These are phyloP conservation scores for Mastomys natalensis DNA, from an alignment of 2,113 vertebrate genomes.

Conservation along the genomic window DNA sequence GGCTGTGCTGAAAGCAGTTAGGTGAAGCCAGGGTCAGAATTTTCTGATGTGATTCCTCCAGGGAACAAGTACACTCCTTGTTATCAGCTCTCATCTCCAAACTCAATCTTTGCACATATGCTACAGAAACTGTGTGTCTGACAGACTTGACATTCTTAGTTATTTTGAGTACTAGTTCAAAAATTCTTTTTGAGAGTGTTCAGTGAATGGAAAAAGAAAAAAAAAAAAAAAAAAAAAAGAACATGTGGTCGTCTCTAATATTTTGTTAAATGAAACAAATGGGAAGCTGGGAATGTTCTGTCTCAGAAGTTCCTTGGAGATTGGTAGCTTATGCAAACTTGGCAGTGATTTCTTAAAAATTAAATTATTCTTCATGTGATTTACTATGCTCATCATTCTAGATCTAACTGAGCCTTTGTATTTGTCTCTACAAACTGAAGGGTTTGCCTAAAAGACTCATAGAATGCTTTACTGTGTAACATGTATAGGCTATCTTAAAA, in stretches of 20 bases:
- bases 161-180: neutral
- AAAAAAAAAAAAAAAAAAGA: neutral
- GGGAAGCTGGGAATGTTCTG: neutral
- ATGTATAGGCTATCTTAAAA: neutral
- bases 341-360: conserved; percentile 4
- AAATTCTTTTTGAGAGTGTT: neutral
- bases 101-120: neutral
- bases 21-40: neutral
- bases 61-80: neutral
- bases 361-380: neutral
- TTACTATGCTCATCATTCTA: neutral
- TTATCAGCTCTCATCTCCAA: neutral
- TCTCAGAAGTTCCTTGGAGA: neutral
- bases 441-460: neutral
- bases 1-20: neutral
- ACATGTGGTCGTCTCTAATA: neutral
- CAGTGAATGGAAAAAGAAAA: neutral
- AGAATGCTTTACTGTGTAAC: neutral
- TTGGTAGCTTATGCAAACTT: neutral
- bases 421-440: neutral
- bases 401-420: neutral
- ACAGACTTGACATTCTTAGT: neutral
- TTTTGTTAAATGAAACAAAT: conserved; percentile 2
- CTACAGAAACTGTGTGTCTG: neutral
- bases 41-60: neutral